Evolutionary conservation across 2,797 vertebrate species (phyloP).

Genomic region (Pangasius larnaudii): DNA sequence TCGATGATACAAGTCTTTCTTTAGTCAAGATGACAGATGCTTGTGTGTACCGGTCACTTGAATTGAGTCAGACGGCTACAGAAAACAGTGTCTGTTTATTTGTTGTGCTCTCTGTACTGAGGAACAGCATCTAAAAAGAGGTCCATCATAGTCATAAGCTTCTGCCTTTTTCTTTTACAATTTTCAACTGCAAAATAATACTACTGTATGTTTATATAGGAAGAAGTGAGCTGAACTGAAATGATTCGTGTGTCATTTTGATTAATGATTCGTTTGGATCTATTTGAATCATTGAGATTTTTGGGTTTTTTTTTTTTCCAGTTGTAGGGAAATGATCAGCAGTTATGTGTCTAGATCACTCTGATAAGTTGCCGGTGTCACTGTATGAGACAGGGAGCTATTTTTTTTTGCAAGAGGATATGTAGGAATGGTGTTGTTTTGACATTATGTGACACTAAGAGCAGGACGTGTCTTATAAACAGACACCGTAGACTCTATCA

Average conservation of each 20-base stretch:
- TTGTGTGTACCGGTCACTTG: neutral
- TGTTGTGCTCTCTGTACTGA: neutral
- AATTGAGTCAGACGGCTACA: neutral
- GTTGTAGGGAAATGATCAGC: neutral
- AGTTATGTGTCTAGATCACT: constrained; percentile 13
- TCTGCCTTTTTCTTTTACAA: neutral
- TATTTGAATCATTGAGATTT: neutral
- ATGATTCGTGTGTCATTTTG: neutral
- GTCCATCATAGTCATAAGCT: neutral
- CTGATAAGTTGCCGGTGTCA: constrained; percentile 24
- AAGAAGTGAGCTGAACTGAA: neutral
- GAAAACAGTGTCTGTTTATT: neutral
- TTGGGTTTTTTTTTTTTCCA: neutral
- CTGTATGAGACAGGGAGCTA: neutral
- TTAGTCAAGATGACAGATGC: neutral
- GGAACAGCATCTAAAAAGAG: neutral
- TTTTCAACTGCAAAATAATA: neutral
- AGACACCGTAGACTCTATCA: constrained; percentile 19
- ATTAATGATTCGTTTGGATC: neutral
- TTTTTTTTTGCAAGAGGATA: constrained; percentile 31
- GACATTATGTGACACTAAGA: constrained; percentile 50
- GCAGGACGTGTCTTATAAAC: constrained; percentile 38
- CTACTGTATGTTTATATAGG: neutral
- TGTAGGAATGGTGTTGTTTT: constrained; percentile 42
- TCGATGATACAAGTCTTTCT: neutral